Evolutionary conservation across 1,140 invertebrate genomes (phyloP), one percentile per base, ranked within the genome.

Genomic region (Hycleus phaleratus): DNA sequence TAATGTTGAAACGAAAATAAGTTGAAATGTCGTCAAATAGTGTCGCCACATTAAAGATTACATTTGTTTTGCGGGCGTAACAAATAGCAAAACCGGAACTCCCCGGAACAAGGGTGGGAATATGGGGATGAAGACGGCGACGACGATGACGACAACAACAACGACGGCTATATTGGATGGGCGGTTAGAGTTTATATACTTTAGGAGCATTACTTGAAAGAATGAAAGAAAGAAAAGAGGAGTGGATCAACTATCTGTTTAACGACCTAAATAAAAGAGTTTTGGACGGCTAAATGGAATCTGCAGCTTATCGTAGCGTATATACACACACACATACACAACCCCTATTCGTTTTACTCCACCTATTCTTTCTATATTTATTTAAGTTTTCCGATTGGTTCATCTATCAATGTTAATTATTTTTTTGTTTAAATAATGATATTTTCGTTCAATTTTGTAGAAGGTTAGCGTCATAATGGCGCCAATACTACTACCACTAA

Each of bases 261-360:
- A 70, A 69, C 63, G 63, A 65, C 61, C 61, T 64, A 69, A 70
- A 70, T 70, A 70, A 70, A 70, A 65, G 65, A 69, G 66, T 68
- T 70, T 68, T 63, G 59, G 62, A 70, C 60, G 61, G 62, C 60
- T 67, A 70, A 70, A 70, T 70, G 68, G 68, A 68, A 70, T 68
- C 67, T 68, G 60, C 62, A 51, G 63, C 62, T 67, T 68, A 63
- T 65, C 59, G 53, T 49, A 40, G n/a, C 55, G 54, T 46, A 48
- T 60, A 66, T 62, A 62, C 65, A 64, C 53, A 57, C 62, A 64
- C 61, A 48, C 60, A 56, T 58, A 60, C 55, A 38, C 56, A 48
- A 40, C 26, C 32, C 32, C 32, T 32, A 32, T 32, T 32, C 32
- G 32, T 32, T 32, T 7, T 32, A 32, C 32, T 32, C 32, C 32